These are phyloP conservation scores for Cyanocitta stelleri DNA, from an alignment of 2,113 vertebrate genomes.

Conservation along the genomic window DNA sequence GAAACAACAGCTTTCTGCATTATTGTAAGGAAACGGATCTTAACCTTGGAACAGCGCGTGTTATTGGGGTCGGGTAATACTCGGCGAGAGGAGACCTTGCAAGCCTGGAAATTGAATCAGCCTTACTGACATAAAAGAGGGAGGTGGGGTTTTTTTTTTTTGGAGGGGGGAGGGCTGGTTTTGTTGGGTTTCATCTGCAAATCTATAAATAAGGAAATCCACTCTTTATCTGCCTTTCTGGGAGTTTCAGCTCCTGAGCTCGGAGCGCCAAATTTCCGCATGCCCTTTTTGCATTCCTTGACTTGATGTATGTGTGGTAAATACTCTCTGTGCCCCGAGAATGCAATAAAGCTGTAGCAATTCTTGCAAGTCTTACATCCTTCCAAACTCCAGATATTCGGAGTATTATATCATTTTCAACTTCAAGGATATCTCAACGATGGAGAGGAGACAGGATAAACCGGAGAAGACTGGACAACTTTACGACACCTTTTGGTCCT, in stretches of 20 bases:
- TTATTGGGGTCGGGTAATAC: conserved; percentile 55
- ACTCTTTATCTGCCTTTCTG: conserved; percentile 65
- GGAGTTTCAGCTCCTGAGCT: conserved; percentile 66
- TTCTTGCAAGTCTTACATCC: conserved; percentile 66
- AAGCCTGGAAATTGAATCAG: conserved; percentile 72
- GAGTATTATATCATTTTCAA: conserved; percentile 59
- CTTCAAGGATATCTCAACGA: conserved; percentile 22
- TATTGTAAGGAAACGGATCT: conserved; percentile 65
- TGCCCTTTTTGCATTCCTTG: conserved; percentile 67
- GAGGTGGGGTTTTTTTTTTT: background rate
- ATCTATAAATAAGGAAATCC: conserved; percentile 73
- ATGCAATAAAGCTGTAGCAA: conserved; percentile 72
- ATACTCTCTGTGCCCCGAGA: conserved; percentile 69
- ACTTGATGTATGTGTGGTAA: conserved; percentile 70
- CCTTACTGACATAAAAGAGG: conserved; percentile 61
- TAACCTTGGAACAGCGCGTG: conserved; percentile 57
- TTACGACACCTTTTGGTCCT: conserved; percentile 31
- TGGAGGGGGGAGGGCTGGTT: background rate
- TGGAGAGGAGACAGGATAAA: conserved; percentile 25
- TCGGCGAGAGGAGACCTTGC: conserved; percentile 64
- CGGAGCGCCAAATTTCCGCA: conserved; percentile 36
- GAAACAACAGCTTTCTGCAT: conserved; percentile 59
- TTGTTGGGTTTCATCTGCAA: conserved; percentile 67
- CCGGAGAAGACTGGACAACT: background rate
- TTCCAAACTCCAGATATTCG: conserved; percentile 65